Percentiles rank a stretch among this genome's conserved stretches.
Conservation (phyloP, 2,888 invertebrate genomes). For the Dermolepida albohirtum region DNA sequence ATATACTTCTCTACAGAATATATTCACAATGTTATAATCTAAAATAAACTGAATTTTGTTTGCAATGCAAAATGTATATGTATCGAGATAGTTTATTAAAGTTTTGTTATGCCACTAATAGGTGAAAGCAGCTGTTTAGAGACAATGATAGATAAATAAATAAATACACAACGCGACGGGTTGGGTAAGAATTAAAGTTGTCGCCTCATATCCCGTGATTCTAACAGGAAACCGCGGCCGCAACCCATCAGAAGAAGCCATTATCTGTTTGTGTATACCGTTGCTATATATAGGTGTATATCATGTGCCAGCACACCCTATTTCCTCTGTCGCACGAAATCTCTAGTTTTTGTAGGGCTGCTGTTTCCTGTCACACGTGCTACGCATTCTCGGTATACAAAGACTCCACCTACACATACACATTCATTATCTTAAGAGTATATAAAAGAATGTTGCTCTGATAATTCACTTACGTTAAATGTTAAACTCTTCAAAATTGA, state of each 20-base stretch:
- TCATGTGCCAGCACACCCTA: conserved; percentile 29
- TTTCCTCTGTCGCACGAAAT: conserved; percentile 34
- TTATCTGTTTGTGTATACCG: conserved; percentile 21
- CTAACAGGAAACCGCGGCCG: conserved; percentile 28
- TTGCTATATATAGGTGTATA: conserved; percentile 28
- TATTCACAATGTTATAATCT: too few species aligned
- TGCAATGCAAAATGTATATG: too few species aligned
- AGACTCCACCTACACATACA: conserved; percentile 13
- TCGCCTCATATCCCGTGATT: conserved; percentile 31
- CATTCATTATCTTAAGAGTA: too few species aligned
- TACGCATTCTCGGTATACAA: conserved; percentile 11
- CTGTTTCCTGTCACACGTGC: conserved; percentile 41
- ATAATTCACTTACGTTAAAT: too few species aligned
- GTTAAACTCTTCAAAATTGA: too few species aligned
- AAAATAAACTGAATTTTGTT: too few species aligned
- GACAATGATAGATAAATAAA: neutral
- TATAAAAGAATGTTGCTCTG: too few species aligned
- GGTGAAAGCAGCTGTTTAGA: neutral
- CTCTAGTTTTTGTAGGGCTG: conserved; percentile 26
- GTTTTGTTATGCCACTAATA: neutral
- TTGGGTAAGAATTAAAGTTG: conserved; percentile 11
- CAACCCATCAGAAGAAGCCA: conserved; percentile 9
- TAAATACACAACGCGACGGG: conserved; percentile 5
- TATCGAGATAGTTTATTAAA: too few species aligned
- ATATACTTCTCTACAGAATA: too few species aligned